phyloP scores from a whole-genome alignment of 1,140 invertebrate species.

The Apis laboriosa region DNA sequence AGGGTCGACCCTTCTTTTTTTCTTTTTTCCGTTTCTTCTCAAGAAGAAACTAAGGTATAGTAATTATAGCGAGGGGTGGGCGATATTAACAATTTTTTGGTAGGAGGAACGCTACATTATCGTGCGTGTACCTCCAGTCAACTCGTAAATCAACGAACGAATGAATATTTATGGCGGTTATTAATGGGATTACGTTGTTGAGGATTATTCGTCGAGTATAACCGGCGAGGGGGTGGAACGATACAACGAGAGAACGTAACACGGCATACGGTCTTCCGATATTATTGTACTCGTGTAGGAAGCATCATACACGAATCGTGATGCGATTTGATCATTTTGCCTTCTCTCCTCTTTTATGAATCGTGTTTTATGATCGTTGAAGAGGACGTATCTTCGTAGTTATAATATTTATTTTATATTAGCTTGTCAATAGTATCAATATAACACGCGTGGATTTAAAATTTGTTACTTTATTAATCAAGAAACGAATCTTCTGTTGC shows the following conservation, averaged over 20 bases:
- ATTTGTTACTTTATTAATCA: too few relatives aligned
- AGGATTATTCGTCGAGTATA: slow-evolving; percentile 65
- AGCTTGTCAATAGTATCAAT: too few relatives aligned
- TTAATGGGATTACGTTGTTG: slow-evolving; percentile 70
- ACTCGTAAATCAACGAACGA: slow-evolving; percentile 67
- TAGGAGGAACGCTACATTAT: slow-evolving; percentile 46
- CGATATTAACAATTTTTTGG: slow-evolving; percentile 57
- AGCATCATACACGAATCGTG: slow-evolving; percentile 29
- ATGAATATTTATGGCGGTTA: slow-evolving; percentile 75
- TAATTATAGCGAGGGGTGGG: background rate
- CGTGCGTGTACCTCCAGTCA: slow-evolving; percentile 42
- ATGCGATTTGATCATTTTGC: slow-evolving; percentile 16
- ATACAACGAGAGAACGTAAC: slow-evolving; percentile 67
- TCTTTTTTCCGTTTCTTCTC: background rate
- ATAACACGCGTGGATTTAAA: too few relatives aligned
- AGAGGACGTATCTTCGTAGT: too few relatives aligned
- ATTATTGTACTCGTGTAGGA: slow-evolving; percentile 25
- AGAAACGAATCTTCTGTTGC: too few relatives aligned
- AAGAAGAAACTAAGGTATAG: background rate
- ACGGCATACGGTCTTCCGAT: slow-evolving; percentile 52
- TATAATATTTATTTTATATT: too few relatives aligned
- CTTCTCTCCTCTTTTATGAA: background rate
- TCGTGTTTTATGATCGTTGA: background rate
- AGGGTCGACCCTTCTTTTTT: slow-evolving; percentile 8
- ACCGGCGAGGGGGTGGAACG: slow-evolving; percentile 33